A percentile compares a stretch with the other conserved stretches of the same genome.
Conservation (phyloP, 64 coral and sea anemone genomes). For the Stylophora pistillata region DNA sequence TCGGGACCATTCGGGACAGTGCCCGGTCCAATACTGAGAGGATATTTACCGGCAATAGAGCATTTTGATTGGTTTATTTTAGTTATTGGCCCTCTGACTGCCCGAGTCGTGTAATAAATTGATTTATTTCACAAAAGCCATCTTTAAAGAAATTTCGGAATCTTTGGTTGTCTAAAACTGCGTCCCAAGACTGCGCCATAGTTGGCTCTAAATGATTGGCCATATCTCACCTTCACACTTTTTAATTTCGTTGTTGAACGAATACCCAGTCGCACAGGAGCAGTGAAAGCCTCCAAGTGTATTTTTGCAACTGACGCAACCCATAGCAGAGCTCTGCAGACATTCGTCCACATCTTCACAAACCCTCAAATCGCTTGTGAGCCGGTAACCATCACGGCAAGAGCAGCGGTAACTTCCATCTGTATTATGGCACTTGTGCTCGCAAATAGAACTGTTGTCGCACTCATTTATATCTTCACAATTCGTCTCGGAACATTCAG, state of each 20-base stretch:
- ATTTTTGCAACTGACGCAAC: slow-evolving; percentile 57
- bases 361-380: slow-evolving; percentile 29
- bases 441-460: slow-evolving; percentile 7
- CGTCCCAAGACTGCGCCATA: no score
- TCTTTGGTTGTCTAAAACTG: no score
- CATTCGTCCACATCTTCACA: slow-evolving; percentile 81
- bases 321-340: background rate
- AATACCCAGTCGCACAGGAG: slow-evolving; percentile 45
- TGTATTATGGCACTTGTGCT: slow-evolving; percentile 55
- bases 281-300: slow-evolving; percentile 61
- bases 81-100: no score
- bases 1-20: no score
- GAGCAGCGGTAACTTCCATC: slow-evolving; percentile 60
- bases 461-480: slow-evolving; percentile 81
- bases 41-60: no score
- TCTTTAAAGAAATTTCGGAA: no score
- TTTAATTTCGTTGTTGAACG: slow-evolving; percentile 26
- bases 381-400: slow-evolving; percentile 43
- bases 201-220: background rate
- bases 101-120: background rate
- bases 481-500: slow-evolving; percentile 25
- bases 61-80: no score
- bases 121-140: no score
- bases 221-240: slow-evolving; percentile 52
- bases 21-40: no score